Evolutionary conservation across 1,140 invertebrate genomes (phyloP).

Genomic region (Pseudobourletiella spinata): DNA sequence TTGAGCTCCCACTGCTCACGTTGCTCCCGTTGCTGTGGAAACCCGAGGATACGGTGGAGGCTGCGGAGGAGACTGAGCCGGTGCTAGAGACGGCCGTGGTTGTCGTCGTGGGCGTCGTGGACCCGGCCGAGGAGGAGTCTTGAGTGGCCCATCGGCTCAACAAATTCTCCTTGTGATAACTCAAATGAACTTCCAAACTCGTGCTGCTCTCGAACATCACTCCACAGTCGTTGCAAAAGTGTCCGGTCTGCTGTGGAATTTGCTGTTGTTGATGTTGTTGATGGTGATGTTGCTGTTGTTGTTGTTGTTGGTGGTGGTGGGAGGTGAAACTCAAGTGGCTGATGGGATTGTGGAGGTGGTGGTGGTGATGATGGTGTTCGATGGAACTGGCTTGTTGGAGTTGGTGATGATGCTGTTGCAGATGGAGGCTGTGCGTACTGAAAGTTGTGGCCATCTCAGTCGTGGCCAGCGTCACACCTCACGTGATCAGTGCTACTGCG

Average conservation of each 20-base stretch:
- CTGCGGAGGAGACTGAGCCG: slow-evolving; percentile 31
- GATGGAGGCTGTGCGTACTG: neutral
- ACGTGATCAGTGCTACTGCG: too few relatives aligned
- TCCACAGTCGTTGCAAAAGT: slow-evolving; percentile 59
- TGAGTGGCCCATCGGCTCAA: slow-evolving; percentile 64
- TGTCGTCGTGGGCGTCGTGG: slow-evolving; percentile 16
- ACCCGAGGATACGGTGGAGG: too few relatives aligned
- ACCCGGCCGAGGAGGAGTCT: slow-evolving; percentile 33
- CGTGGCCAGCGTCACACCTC: neutral
- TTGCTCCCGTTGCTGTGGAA: too few relatives aligned
- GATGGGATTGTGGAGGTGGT: neutral
- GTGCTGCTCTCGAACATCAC: slow-evolving; percentile 61
- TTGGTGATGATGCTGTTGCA: slow-evolving; percentile 1
- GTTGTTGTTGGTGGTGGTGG: neutral
- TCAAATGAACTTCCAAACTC: slow-evolving; percentile 64
- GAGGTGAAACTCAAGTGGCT: neutral
- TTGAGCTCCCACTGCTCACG: too few relatives aligned
- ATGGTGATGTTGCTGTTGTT: slow-evolving; percentile 6
- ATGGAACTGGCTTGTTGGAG: neutral
- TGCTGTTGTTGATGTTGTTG: slow-evolving; percentile 8
- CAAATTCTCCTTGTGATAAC: slow-evolving; percentile 66
- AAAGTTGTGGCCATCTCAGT: slow-evolving; percentile 11
- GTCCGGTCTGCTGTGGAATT: slow-evolving; percentile 17
- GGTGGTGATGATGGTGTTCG: neutral
- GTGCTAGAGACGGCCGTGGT: neutral